These are phyloP conservation scores for Lipophrys pholis DNA, from an alignment of 2,113 vertebrate genomes.

Conservation along the genomic window DNA sequence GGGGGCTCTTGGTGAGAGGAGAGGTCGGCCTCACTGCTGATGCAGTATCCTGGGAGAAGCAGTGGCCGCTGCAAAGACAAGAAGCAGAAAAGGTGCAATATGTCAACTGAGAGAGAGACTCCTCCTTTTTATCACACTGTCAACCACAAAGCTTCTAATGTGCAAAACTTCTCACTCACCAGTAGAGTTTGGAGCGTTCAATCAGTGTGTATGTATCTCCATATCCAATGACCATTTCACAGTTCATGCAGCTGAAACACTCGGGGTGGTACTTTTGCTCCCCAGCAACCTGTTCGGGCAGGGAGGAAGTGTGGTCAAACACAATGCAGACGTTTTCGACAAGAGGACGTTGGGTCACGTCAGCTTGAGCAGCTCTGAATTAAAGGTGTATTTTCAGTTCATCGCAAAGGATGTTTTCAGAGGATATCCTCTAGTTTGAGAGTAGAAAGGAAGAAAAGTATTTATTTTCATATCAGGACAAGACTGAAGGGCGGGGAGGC, in stretches of 20 bases:
- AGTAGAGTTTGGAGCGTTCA: constrained; percentile 93
- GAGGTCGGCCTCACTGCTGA: constrained; percentile 76
- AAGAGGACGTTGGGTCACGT: background rate
- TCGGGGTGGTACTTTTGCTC: constrained; percentile 97
- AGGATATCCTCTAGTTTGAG: constrained; percentile 66
- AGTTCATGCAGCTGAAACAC: constrained; percentile 93
- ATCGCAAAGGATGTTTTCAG: constrained; percentile 61
- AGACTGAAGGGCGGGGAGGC: constrained; percentile 52
- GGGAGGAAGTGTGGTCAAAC: background rate
- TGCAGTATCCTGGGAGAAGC: constrained; percentile 88
- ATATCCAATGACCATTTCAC: constrained; percentile 90
- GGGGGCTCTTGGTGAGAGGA: constrained; percentile 83
- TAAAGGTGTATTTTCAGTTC: background rate
- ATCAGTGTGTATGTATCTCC: constrained; percentile 94
- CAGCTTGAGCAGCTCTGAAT: background rate
- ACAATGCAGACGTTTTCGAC: background rate
- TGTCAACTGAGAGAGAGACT: no score
- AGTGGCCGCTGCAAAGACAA: constrained; percentile 85
- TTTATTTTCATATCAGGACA: constrained; percentile 42
- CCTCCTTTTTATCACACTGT: no score
- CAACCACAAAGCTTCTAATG: no score
- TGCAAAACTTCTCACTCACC: constrained; percentile 78
- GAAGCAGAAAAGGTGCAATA: background rate
- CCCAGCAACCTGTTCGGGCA: constrained; percentile 88
- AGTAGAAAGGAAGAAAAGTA: constrained; percentile 28